Conservation (phyloP, 1,140 invertebrate genomes). For the Batillaria attramentaria region DNA sequence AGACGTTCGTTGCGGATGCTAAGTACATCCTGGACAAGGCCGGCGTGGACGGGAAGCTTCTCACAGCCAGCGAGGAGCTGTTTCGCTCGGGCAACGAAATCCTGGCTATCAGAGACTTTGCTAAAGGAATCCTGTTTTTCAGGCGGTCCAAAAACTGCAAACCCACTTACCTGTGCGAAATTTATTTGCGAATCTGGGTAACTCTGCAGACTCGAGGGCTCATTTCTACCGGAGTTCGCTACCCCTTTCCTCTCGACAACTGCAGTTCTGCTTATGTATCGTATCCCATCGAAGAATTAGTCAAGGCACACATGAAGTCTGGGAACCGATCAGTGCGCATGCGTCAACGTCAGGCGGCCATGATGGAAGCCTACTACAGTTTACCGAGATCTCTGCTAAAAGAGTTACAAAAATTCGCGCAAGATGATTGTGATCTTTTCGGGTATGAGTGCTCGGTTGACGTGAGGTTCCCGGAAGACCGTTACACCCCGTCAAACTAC, state of each 20-base stretch:
- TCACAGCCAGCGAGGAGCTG: not conserved
- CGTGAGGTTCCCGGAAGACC: not conserved
- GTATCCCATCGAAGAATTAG: not conserved
- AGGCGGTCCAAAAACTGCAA: no score
- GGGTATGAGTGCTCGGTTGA: slow-evolving; percentile 12
- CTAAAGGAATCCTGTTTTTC: no score
- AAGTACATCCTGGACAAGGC: slow-evolving; percentile 22
- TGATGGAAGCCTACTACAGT: slow-evolving; percentile 23
- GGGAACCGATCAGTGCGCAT: slow-evolving; percentile 3
- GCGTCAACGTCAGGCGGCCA: slow-evolving; percentile 19
- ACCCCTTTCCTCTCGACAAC: not conserved
- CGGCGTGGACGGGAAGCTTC: not conserved
- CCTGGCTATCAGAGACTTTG: not conserved
- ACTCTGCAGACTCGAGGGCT: slow-evolving; percentile 24
- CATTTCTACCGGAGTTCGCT: not conserved
- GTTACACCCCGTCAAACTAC: no score
- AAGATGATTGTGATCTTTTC: slow-evolving; percentile 9
- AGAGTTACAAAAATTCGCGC: slow-evolving; percentile 5
- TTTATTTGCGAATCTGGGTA: slow-evolving; percentile 4
- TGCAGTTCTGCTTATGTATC: not conserved
- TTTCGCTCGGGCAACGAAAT: slow-evolving; percentile 11
- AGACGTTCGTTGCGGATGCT: slow-evolving; percentile 27
- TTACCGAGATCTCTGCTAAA: not conserved
- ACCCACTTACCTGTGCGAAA: not conserved
- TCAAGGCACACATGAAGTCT: slow-evolving; percentile 3